Base-by-base conservation (phyloP, 2,113 vertebrate genomes). In the Lepus europaeus region DNA sequence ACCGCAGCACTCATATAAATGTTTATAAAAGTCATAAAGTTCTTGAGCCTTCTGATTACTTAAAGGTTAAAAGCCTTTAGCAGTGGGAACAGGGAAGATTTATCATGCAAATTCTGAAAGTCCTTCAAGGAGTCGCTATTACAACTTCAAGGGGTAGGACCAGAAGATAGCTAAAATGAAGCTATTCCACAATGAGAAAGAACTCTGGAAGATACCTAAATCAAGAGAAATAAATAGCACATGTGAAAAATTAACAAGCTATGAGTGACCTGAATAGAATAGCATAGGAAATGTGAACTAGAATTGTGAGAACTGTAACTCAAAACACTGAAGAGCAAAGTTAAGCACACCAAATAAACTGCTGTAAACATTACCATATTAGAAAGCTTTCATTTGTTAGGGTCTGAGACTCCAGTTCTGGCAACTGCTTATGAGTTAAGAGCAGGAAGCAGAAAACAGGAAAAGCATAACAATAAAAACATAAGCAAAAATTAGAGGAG, bases 41-140 rank as follows among this genome's bases (percentile, higher is more conserved):
- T 53, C n/a, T 69, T n/a, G 23, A 88, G 39, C 9, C 6, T 27
- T 79, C 89, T 95, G 72, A 31, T 87, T 87, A 87, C 68, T 68
- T 39, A 91, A 91, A 94, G 49, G 36, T 87, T 73, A 81, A 70
- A 74, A 85, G 61, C 45, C 31, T 61, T 74, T 29, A 33, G 36
- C 61, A 73, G 19, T 73, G 10, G 59, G 17, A 11, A 51, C 59
- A 29, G 39, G 10, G 49, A 10, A 36, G 31, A 45, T 85, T 17
- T 36, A 33, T 61, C 9, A 6, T 33, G 20, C 88, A 70, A 83
- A 74, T 29, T 63, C 49, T 39, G 70, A 94, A 51, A 88, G 70
- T 77, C 27, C 31, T 61, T 82, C 9, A 66, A 82, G 17, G 51
- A 59, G 64, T 29, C 16, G 56, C 6, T 83, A 33, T 59, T 33